Conservation (phyloP, 2,113 vertebrate species). For the Tachycineta bicolor region DNA sequence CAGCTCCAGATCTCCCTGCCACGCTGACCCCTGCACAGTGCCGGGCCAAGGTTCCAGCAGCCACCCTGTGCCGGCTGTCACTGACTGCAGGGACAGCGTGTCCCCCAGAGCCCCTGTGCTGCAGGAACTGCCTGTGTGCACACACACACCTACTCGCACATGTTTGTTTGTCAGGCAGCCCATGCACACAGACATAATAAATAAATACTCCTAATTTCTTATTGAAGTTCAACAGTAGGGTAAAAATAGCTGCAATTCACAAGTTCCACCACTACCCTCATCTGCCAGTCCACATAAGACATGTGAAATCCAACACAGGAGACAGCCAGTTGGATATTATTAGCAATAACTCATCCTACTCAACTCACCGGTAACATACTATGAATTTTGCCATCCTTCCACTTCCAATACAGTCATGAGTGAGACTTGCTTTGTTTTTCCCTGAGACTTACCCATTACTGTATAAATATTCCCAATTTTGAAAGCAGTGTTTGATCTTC, state of each 20-base stretch:
- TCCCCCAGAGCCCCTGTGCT: no score
- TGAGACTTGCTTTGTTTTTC: neutral
- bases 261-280: constrained; percentile 8
- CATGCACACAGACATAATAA: neutral
- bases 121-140: neutral
- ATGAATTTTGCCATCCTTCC: neutral
- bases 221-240: neutral
- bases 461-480: neutral
- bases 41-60: no score
- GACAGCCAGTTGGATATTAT: constrained; percentile 27
- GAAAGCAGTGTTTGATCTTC: constrained; percentile 21
- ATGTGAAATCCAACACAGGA: constrained; percentile 9
- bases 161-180: neutral
- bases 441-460: neutral
- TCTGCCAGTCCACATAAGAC: constrained; percentile 32
- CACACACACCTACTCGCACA: neutral
- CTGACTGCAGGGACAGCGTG: no score
- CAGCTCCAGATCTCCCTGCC: no score
- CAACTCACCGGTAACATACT: neutral
- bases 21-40: no score
- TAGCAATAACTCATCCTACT: constrained; percentile 40
- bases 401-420: neutral
- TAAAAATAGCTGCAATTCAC: constrained; percentile 57
- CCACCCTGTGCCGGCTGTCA: no score
- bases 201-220: neutral